Evolutionary conservation across 2,888 invertebrate genomes (phyloP).

Genomic region (Neoscelio sp.): DNA sequence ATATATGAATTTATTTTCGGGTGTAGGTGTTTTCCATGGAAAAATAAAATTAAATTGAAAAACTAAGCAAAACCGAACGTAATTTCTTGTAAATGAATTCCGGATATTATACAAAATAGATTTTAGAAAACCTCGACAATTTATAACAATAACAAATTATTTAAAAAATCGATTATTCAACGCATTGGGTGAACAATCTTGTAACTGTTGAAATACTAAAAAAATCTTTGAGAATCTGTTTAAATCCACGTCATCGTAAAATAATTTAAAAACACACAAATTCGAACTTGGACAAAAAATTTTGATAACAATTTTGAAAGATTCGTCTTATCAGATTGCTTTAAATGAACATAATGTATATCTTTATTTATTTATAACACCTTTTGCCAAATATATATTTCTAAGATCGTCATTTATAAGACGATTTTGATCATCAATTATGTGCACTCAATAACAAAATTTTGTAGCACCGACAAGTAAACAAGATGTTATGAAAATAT

Average conservation of each 20-base stretch:
- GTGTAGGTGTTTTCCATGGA: not conserved
- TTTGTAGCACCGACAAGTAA: not conserved
- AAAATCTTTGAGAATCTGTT: conserved; percentile 40
- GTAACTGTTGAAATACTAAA: conserved; percentile 42
- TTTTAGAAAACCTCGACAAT: conserved; percentile 1
- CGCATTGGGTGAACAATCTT: conserved; percentile 49
- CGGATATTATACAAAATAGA: conserved; percentile 6
- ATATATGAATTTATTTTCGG: not conserved
- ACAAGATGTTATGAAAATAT: conserved; percentile 32
- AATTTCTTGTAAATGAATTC: conserved; percentile 19
- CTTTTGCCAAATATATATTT: conserved; percentile 72
- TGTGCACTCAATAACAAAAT: not conserved
- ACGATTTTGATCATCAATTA: conserved; percentile 28
- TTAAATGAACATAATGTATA: conserved; percentile 50
- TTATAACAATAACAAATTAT: conserved; percentile 20
- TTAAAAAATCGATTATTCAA: conserved; percentile 32
- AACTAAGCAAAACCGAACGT: conserved; percentile 5
- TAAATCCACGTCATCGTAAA: conserved; percentile 31
- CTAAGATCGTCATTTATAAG: conserved; percentile 76
- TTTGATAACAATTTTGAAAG: conserved; percentile 57
- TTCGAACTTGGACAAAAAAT: conserved; percentile 38
- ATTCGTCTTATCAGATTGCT: conserved; percentile 64
- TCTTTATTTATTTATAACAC: conserved; percentile 62
- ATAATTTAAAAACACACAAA: conserved; percentile 17
- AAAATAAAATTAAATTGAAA: not conserved